Percentiles rank a stretch among this genome's conserved stretches.
Evolutionary conservation across 2,888 invertebrate species (phyloP).

Genomic region (Augochlorella aurata): DNA sequence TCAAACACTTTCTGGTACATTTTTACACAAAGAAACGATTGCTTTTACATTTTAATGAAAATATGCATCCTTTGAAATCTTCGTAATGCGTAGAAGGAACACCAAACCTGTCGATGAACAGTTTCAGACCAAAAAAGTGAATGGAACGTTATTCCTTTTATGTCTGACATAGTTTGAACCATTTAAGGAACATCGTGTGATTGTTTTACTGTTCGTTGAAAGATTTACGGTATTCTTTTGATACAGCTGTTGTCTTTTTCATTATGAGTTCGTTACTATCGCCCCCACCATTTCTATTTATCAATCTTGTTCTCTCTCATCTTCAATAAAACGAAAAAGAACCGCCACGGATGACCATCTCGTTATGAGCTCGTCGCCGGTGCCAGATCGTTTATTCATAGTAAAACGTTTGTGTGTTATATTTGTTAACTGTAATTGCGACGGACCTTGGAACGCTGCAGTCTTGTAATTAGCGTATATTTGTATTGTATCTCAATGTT

Average conservation of each 20-base stretch:
- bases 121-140: slow-evolving; percentile 61
- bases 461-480: slow-evolving; percentile 29
- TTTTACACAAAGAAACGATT: not conserved
- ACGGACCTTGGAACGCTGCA: slow-evolving; percentile 24
- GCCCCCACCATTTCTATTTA: slow-evolving; percentile 18
- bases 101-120: slow-evolving; percentile 65
- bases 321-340: slow-evolving; percentile 10
- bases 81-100: slow-evolving; percentile 47
- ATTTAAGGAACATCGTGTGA: slow-evolving; percentile 11
- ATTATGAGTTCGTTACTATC: not conserved
- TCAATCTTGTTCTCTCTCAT: not conserved
- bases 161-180: slow-evolving; percentile 16
- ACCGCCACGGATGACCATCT: slow-evolving; percentile 10
- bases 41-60: not conserved
- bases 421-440: slow-evolving; percentile 3
- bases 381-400: not conserved
- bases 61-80: slow-evolving; percentile 27
- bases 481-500: not conserved
- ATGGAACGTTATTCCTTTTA: slow-evolving; percentile 56
- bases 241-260: not conserved
- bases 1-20: not conserved
- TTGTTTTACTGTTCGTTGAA: not conserved
- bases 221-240: not conserved
- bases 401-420: not conserved
- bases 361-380: slow-evolving; percentile 4